Conservation (phyloP, 2,113 vertebrate genomes). For the Bombycilla garrulus region DNA sequence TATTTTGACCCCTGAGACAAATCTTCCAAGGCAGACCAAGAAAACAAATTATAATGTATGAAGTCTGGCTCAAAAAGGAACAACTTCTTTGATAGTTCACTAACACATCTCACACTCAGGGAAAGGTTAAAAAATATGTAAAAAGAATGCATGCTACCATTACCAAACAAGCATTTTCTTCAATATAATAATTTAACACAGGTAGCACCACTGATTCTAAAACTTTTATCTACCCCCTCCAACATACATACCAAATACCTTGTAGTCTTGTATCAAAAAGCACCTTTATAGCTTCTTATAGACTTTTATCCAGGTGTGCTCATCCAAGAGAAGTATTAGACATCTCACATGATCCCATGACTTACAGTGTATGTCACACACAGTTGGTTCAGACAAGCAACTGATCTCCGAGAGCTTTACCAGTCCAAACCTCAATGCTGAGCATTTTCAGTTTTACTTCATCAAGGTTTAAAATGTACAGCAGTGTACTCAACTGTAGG, state of each 20-base stretch:
- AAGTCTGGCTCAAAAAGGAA: not conserved
- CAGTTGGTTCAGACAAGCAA: slow-evolving; percentile 12
- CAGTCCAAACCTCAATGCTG: not conserved
- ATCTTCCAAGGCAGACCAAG: not conserved
- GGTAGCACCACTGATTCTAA: not conserved
- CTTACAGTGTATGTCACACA: not conserved
- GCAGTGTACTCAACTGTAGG: not conserved
- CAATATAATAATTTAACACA: not conserved
- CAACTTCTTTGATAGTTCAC: not conserved
- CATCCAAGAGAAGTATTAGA: slow-evolving; percentile 1
- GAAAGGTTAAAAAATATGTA: not conserved
- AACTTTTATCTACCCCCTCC: not conserved
- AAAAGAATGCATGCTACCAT: not conserved
- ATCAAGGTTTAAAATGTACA: not conserved
- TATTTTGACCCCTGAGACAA: not conserved
- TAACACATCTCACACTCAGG: not conserved
- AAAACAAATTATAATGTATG: not conserved
- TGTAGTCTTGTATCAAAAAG: not conserved
- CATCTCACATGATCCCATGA: not conserved
- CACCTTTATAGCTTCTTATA: not conserved
- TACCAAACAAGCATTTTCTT: not conserved
- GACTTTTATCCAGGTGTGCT: not conserved
- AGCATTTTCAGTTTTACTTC: not conserved
- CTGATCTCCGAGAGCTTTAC: not conserved
- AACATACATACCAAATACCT: slow-evolving; percentile 28